Evolutionary conservation across 2,113 vertebrate species (phyloP).

Genomic region (Fregetta grallaria): DNA sequence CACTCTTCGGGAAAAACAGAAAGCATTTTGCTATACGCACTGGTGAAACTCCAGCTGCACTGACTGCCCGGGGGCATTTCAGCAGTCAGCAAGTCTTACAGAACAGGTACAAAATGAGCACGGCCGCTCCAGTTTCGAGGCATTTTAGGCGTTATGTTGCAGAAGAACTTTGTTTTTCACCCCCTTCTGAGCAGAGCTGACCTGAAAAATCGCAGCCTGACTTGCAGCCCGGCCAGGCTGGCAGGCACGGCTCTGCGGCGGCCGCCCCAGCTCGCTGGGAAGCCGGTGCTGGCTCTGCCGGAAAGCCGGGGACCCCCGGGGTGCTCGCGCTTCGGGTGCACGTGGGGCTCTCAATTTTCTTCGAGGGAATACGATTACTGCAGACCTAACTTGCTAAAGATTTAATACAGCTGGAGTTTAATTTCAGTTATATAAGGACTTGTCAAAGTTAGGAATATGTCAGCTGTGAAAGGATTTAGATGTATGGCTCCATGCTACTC

Average conservation of each 20-base stretch:
- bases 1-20: accelerated
- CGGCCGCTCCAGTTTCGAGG: accelerated
- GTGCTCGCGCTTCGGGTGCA: accelerated
- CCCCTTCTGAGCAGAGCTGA: background rate
- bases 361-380: background rate
- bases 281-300: background rate
- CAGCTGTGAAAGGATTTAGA: background rate
- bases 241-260: background rate
- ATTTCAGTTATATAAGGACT: background rate
- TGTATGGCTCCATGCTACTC: accelerated
- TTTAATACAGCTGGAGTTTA: background rate
- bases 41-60: background rate
- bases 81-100: background rate
- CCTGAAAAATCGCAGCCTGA: background rate
- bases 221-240: background rate
- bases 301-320: background rate
- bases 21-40: accelerated
- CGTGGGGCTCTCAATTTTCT: background rate
- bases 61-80: background rate
- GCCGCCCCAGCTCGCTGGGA: background rate
- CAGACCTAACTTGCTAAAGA: background rate
- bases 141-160: background rate
- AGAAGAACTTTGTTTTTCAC: background rate
- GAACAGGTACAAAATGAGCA: background rate
- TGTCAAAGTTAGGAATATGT: background rate